phyloP scores from a whole-genome alignment of 2,888 invertebrate genomes.

The Amblyjoppa fuscipennis region DNA sequence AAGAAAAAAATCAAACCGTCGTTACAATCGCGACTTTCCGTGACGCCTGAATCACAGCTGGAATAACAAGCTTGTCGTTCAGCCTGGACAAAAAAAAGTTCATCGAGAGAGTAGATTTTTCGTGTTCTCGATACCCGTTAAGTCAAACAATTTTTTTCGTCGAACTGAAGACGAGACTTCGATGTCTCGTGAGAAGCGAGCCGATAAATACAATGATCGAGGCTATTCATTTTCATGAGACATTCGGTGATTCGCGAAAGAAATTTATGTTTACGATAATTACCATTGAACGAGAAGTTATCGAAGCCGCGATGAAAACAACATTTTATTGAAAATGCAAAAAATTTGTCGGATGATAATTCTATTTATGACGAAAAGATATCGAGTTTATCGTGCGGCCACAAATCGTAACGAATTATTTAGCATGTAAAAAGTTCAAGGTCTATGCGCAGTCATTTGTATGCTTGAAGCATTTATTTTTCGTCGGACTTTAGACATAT shows the following conservation, averaged over 20 bases:
- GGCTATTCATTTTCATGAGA: neutral
- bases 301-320: neutral
- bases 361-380: slow-evolving; percentile 55
- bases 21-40: neutral
- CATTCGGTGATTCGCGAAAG: neutral
- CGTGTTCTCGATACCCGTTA: neutral
- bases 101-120: neutral
- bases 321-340: neutral
- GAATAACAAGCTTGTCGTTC: neutral
- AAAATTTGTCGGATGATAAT: neutral
- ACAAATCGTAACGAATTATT: slow-evolving; percentile 77
- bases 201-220: neutral
- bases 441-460: slow-evolving; percentile 73
- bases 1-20: neutral
- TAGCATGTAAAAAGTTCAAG: slow-evolving; percentile 78
- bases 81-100: neutral
- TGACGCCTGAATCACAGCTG: neutral
- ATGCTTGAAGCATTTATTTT: slow-evolving; percentile 66
- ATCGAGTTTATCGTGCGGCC: slow-evolving; percentile 70
- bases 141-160: neutral
- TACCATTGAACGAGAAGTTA: neutral
- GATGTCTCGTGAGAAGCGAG: neutral
- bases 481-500: neutral
- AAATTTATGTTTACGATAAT: neutral
- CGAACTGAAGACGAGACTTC: neutral